A percentile compares a stretch with the other conserved stretches of the same genome.
These are phyloP conservation scores for Bacillus rossius DNA, from an alignment of 1,140 invertebrate genomes.

Conservation along the genomic window DNA sequence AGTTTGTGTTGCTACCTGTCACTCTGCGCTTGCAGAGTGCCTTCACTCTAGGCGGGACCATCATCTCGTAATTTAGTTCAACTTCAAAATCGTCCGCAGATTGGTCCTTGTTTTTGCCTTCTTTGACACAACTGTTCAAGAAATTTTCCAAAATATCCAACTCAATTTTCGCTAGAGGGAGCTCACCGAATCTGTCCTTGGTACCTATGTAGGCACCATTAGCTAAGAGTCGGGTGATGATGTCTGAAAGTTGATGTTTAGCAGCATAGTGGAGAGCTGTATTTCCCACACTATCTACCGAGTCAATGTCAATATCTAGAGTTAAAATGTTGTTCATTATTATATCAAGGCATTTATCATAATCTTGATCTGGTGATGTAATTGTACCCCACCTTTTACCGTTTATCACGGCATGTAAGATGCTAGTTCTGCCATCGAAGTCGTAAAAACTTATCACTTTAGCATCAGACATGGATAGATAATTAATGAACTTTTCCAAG, in stretches of 20 bases:
- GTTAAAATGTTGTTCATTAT: too few relatives aligned
- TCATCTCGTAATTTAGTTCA: neutral
- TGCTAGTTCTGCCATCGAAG: too few relatives aligned
- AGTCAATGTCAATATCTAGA: neutral
- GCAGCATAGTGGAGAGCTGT: constrained; percentile 7
- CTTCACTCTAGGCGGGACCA: neutral
- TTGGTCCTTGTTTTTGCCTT: neutral
- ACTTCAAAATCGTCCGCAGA: neutral
- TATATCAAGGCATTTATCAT: too few relatives aligned
- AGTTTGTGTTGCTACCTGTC: too few relatives aligned
- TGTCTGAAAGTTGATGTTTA: neutral
- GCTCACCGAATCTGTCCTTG: neutral
- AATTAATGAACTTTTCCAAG: too few relatives aligned
- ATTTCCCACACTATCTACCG: neutral
- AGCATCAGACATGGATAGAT: too few relatives aligned
- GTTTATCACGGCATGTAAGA: too few relatives aligned
- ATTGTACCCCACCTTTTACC: too few relatives aligned
- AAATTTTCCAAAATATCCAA: constrained; percentile 1
- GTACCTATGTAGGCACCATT: neutral
- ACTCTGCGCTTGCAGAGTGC: too few relatives aligned
- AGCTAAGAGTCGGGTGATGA: neutral
- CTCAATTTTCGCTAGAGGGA: neutral
- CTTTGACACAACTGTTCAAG: neutral
- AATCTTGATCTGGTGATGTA: too few relatives aligned
- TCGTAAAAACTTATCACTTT: too few relatives aligned